Conservation (phyloP, 2,113 vertebrate species). For the Centrocercus urophasianus region DNA sequence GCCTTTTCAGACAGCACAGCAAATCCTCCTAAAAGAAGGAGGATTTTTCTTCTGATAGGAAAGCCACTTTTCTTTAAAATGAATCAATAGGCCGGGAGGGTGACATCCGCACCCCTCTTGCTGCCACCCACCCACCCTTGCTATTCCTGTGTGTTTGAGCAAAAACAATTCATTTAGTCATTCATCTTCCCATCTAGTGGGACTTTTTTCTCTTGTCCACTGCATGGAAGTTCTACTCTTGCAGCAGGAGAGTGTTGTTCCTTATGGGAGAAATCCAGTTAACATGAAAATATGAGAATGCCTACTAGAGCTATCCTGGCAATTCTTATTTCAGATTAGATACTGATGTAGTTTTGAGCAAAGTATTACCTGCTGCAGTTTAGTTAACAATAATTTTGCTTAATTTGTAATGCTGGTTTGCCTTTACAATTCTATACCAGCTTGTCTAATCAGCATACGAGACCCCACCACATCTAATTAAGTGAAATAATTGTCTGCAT, state of each 20-base stretch:
- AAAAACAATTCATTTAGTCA: neutral
- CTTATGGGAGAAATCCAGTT: slow-evolving; percentile 31
- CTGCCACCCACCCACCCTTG: neutral
- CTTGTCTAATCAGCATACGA: slow-evolving; percentile 40
- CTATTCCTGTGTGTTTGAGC: neutral
- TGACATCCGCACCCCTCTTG: neutral
- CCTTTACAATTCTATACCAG: neutral
- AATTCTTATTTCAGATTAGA: neutral
- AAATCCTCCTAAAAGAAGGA: neutral
- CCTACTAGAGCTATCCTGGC: neutral
- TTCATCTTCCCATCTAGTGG: neutral
- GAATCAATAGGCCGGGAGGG: neutral
- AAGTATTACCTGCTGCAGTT: neutral
- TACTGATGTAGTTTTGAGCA: neutral
- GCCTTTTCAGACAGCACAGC: neutral
- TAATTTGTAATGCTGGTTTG: slow-evolving; percentile 10
- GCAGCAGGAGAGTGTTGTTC: neutral
- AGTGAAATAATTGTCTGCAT: slow-evolving; percentile 61
- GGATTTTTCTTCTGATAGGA: neutral
- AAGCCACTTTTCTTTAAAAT: slow-evolving; percentile 6
- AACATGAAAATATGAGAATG: neutral
- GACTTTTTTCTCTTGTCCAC: neutral
- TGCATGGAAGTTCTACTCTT: slow-evolving; percentile 41
- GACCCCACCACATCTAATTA: slow-evolving; percentile 32
- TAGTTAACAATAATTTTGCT: slow-evolving; percentile 22